A percentile compares a stretch with the other conserved stretches of the same genome.
Conservation (phyloP, 2,888 invertebrate species). For the Teleiodes luculella region DNA sequence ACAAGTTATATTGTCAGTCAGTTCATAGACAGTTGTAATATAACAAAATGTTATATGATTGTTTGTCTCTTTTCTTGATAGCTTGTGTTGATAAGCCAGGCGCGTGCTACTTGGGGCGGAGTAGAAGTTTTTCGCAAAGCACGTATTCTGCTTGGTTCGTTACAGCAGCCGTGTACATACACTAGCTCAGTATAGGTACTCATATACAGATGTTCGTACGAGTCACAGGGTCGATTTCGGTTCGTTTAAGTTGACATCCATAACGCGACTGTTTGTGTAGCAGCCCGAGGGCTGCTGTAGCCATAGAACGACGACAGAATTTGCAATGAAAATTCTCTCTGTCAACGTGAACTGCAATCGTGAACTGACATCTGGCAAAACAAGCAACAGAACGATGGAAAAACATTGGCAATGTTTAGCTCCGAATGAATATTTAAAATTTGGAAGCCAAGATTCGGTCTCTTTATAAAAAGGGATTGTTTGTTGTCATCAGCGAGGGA, state of each 20-base stretch:
- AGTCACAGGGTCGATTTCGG: conserved; percentile 63
- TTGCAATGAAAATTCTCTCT: conserved; percentile 73
- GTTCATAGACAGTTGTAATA: background rate
- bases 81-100: conserved; percentile 6
- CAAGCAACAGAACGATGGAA: conserved; percentile 10
- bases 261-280: conserved; percentile 68
- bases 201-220: conserved; percentile 25
- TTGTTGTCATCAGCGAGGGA: conserved; percentile 62
- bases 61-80: background rate
- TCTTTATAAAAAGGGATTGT: conserved; percentile 47
- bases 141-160: conserved; percentile 50
- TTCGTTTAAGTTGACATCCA: conserved; percentile 77
- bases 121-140: conserved; percentile 11
- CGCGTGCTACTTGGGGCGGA: conserved; percentile 2
- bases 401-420: conserved; percentile 5
- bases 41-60: no score
- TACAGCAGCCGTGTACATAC: conserved; percentile 34
- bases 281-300: conserved; percentile 38
- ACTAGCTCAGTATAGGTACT: conserved; percentile 4
- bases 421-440: conserved; percentile 30
- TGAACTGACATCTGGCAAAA: conserved; percentile 53
- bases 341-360: conserved; percentile 65
- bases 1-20: background rate
- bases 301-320: conserved; percentile 66
- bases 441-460: conserved; percentile 20